A percentile compares a stretch with the other conserved stretches of the same genome.
phyloP scores from a whole-genome alignment of 2,888 invertebrate genomes.

The Mesorhabditis spiculigera region DNA sequence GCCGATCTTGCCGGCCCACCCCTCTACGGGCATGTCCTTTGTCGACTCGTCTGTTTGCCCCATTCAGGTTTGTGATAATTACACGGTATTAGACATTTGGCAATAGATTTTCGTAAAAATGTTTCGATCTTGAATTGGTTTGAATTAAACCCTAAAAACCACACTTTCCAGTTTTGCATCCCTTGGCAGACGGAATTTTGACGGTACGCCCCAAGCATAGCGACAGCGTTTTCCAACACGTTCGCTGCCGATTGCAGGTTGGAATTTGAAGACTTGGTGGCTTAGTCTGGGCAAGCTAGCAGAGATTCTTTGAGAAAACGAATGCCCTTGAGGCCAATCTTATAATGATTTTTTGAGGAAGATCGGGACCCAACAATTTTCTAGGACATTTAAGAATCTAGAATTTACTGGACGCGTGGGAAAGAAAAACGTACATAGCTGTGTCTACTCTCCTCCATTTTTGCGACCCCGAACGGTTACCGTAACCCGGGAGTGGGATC shows the following conservation, averaged over 20 bases:
- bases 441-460: too few species aligned
- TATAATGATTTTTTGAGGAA: too few species aligned
- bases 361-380: too few species aligned
- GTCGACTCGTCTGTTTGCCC: slow-evolving; percentile 35
- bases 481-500: too few species aligned
- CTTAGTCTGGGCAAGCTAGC: neutral
- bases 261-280: neutral
- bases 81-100: neutral
- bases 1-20: slow-evolving; percentile 41
- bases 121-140: neutral
- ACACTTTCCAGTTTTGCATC: slow-evolving; percentile 7
- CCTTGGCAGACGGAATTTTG: slow-evolving; percentile 34
- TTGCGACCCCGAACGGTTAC: too few species aligned
- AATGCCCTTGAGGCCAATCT: too few species aligned
- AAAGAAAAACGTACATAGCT: too few species aligned
- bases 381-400: too few species aligned
- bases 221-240: slow-evolving; percentile 22
- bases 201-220: slow-evolving; percentile 29
- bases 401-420: too few species aligned
- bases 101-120: neutral
- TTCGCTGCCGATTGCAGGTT: slow-evolving; percentile 27
- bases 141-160: neutral
- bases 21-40: slow-evolving; percentile 38
- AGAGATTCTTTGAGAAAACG: too few species aligned
- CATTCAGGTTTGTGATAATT: slow-evolving; percentile 23